Evolutionary conservation across 2,797 vertebrate genomes (phyloP).

Genomic region (Paedocypris micromegethes): DNA sequence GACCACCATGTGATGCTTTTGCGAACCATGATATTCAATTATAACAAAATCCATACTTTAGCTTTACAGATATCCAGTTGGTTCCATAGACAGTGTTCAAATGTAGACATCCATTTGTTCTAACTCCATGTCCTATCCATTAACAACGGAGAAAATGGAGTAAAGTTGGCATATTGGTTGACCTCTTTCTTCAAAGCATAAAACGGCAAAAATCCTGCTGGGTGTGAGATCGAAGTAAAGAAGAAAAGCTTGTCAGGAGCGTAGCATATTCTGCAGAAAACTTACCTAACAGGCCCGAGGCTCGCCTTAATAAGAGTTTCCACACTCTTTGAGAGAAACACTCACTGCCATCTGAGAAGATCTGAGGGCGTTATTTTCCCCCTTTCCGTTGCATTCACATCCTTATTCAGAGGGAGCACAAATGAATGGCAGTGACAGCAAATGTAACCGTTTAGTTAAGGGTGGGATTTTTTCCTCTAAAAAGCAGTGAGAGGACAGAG

Average conservation of each 20-base stretch:
- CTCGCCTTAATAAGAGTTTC: slow-evolving; percentile 45
- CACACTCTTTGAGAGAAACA: slow-evolving; percentile 23
- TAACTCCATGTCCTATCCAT: slow-evolving; percentile 7
- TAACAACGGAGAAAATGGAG: slow-evolving; percentile 12
- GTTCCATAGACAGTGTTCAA: slow-evolving; percentile 2
- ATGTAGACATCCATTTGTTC: background rate
- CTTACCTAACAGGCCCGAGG: slow-evolving; percentile 29
- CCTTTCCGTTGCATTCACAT: slow-evolving; percentile 1
- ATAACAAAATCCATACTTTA: background rate
- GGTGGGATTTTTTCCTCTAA: slow-evolving; percentile 27
- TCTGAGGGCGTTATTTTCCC: slow-evolving; percentile 27
- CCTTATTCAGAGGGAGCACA: slow-evolving; percentile 3
- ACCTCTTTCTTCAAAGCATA: slow-evolving; percentile 14
- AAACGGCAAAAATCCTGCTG: slow-evolving; percentile 18
- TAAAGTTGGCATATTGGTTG: slow-evolving; percentile 5
- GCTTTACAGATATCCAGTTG: background rate
- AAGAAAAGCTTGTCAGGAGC: slow-evolving; percentile 32
- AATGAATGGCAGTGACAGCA: slow-evolving; percentile 30
- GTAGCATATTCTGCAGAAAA: slow-evolving; percentile 42
- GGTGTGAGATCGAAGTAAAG: slow-evolving; percentile 24
- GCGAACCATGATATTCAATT: background rate
- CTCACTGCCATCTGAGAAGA: slow-evolving; percentile 27
- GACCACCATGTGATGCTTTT: background rate
- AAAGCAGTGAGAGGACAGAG: slow-evolving; percentile 12
- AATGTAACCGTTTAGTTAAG: slow-evolving; percentile 43